Evolutionary conservation across 2,113 vertebrate species (phyloP).

Genomic region (Cavia aperea): DNA sequence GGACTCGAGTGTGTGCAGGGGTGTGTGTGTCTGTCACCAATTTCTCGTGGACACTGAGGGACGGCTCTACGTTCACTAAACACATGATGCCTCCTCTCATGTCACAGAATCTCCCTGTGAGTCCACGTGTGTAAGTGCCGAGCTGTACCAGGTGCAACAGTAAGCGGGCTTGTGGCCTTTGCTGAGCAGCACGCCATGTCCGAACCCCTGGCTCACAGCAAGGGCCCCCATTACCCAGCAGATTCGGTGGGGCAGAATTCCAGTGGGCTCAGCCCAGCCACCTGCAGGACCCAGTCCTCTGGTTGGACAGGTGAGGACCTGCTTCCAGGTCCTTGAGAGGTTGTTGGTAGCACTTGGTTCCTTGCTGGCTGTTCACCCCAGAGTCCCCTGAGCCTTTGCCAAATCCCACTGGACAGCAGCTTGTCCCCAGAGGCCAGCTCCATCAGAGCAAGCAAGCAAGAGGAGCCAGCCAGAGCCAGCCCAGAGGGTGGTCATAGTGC

Average conservation of each 20-base stretch:
- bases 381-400: not conserved
- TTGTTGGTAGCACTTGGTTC: not conserved
- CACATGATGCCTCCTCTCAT: not conserved
- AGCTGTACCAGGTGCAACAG: rapidly evolving
- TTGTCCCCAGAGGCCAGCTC: not conserved
- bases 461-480: not conserved
- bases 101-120: not conserved
- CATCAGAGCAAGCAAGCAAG: not conserved
- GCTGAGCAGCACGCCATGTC: not conserved
- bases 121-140: rapidly evolving
- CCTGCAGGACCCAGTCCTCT: not conserved
- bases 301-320: not conserved
- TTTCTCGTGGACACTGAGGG: not conserved
- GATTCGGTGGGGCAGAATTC: not conserved
- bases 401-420: not conserved
- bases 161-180: not conserved
- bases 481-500: not conserved
- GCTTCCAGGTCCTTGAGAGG: not conserved
- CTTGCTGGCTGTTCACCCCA: not conserved
- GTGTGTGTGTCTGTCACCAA: not conserved
- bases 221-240: not conserved
- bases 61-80: not conserved
- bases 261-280: too few species aligned
- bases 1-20: not conserved
- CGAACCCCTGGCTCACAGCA: not conserved